phyloP scores from a whole-genome alignment of 1,140 invertebrate species.

The Steinernema khuongi region DNA sequence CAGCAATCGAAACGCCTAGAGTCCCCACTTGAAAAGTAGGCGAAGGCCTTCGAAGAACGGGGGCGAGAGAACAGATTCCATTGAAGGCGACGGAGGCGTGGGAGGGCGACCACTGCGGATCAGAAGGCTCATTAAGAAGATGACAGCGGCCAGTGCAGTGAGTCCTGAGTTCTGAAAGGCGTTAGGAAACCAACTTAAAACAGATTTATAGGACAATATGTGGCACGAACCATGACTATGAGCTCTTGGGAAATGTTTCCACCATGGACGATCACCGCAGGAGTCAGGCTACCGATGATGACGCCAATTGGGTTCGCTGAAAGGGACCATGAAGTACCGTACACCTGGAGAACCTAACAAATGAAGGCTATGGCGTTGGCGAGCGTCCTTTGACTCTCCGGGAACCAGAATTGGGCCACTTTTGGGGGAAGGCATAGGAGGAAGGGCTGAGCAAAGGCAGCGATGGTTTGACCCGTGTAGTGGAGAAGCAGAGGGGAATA shows the following conservation, averaged over 20 bases:
- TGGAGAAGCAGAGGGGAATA: neutral
- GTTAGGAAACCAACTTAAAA: neutral
- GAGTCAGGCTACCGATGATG: constrained; percentile 53
- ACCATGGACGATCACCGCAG: constrained; percentile 43
- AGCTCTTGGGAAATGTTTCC: neutral
- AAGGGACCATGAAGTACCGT: constrained; percentile 13
- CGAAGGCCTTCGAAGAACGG: constrained; percentile 45
- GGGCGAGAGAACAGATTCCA: constrained; percentile 39
- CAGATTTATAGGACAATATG: neutral
- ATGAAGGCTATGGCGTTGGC: constrained; percentile 51
- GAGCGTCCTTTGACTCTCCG: constrained; percentile 48
- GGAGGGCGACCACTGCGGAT: neutral
- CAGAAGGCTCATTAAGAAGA: neutral
- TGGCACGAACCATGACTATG: neutral
- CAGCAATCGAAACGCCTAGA: neutral
- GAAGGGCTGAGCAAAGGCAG: constrained; percentile 51
- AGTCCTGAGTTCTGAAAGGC: neutral
- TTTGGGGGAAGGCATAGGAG: constrained; percentile 56
- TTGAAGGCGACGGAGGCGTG: constrained; percentile 41
- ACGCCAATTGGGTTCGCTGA: constrained; percentile 56
- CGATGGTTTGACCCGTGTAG: constrained; percentile 34
- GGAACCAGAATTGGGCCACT: constrained; percentile 57
- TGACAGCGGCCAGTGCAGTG: neutral
- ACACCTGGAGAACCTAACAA: constrained; percentile 19
- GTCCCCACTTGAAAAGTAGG: constrained; percentile 35